Evolutionary conservation across 1,140 invertebrate genomes (phyloP), one percentile per base, ranked within the genome.

Genomic region (Drosophila varians): DNA sequence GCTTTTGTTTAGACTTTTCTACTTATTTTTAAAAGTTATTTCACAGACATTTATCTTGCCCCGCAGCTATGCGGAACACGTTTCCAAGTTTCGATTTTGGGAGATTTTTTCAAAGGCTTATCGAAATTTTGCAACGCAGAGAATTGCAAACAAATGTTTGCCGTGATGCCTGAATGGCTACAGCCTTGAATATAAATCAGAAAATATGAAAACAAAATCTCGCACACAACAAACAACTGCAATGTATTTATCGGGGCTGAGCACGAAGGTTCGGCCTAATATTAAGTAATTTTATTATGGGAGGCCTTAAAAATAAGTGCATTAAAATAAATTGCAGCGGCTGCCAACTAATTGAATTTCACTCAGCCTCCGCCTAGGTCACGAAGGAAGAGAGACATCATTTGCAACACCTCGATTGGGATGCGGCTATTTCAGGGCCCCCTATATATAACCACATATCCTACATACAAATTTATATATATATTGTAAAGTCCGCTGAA

Each of bases 331-430:
- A 86, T 86, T 86, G 46, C 73, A 53, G 77, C 74, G 60, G 69
- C 73, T 57, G 76, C 82, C 82, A 64, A 78, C 80, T 86, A 86
- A 86, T 86, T 86, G 80, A 86, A 86, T 86, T 86, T 74, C 77
- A 74, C 61, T 61, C 80, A 86, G 76, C 76, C 71, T 77, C 64
- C 70, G 77, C 57, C 21, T 18, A 25, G 60, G 60, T 80, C 62
- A 57, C 69, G 53, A 42, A 60, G 54, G 48, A 18, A 46, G 34
- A 34, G 6, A 66, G 57, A 84, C 76, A 84, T 84, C 65, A 79
- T 64, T 78, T 68, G 49, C 72, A 74, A 64, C 80, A 84, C 79
- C 80, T 84, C 54, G 25, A 53, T 43, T 38, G 8, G 38, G 38
- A 3, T 14, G 9, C 11, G 16, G 11, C 19, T 11, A 16, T 16